Evolutionary conservation across 1,140 invertebrate genomes (phyloP), one percentile per base, ranked within the genome.

Genomic region (Gryon sp.): DNA sequence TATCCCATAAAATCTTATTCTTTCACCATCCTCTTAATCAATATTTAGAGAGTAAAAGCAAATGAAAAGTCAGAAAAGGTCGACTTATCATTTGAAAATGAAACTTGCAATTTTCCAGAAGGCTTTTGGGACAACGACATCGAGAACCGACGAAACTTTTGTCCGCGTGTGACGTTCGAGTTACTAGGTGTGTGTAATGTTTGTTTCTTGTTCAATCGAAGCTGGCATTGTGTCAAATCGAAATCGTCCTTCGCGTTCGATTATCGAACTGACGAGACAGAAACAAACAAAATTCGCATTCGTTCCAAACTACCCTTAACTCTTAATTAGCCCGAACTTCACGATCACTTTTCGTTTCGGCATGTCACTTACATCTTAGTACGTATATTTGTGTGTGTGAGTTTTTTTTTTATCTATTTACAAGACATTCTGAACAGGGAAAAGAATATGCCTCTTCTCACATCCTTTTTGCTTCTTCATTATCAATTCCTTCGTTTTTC

Each of bases 351-450:
- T n/a, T 62, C 66, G 48, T 45, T 53, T 72, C 55, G 46, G 22
- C 28, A 18, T 32, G 45, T 46, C 19, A 32, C 36, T 60, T 60
- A 38, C 41, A 60, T 48, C 40, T 24, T 55, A 36, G 24, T 63
- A 73, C 55, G 46, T 65, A 65, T 48, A 65, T 73, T 38, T 24
- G 4, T 24, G 4, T 24, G 4, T 24, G 22, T 24, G 4, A 8
- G 30, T 60, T 57, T 32, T 24, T 43, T 30, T 9, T 18, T 15
- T 53, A 65, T 26, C 52, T 69, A 63, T 73, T 40, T 62, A 62
- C 69, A 57, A 38, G 32, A 53, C n/a, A 26, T 48, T 43, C 14
- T 32, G 60, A 73, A 57, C 55, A 50, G 57, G 57, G 57, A 62
- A 63, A 68, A 57, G 43, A 62, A 46, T 46, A 55, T 32, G 32